Percentiles rank a stretch among this genome's conserved stretches.
These are phyloP conservation scores for Pyrocoelia pectoralis DNA, from an alignment of 2,888 invertebrate genomes.

Conservation along the genomic window DNA sequence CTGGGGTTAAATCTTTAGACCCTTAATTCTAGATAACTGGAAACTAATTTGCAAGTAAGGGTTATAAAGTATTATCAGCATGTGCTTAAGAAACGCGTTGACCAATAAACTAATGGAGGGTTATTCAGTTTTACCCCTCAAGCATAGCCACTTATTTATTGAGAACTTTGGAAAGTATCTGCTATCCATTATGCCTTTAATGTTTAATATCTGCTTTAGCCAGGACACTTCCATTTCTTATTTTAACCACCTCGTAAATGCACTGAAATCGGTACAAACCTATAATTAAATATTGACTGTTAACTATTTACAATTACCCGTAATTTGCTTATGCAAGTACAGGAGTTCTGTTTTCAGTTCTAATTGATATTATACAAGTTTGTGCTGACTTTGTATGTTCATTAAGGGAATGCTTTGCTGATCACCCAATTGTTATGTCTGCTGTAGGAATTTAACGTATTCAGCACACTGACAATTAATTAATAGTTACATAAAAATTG, in stretches of 20 bases:
- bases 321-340: not conserved
- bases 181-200: too few species aligned
- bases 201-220: too few species aligned
- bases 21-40: not conserved
- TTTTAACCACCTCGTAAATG: too few species aligned
- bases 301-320: not conserved
- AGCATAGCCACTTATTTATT: not conserved
- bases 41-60: not conserved
- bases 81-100: constrained; percentile 1
- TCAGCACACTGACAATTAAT: too few species aligned
- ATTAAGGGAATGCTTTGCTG: constrained; percentile 5
- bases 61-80: constrained; percentile 1
- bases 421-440: not conserved
- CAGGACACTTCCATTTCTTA: too few species aligned
- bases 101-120: not conserved
- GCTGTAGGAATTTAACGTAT: too few species aligned
- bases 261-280: not conserved
- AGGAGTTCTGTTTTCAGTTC: constrained; percentile 2
- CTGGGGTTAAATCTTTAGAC: not conserved
- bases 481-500: too few species aligned
- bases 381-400: constrained; percentile 9
- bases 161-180: too few species aligned
- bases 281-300: not conserved
- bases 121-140: not conserved
- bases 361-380: constrained; percentile 8